Percentiles rank a stretch among this genome's conserved stretches.
These are phyloP conservation scores for Chloroceryle aenea DNA, from an alignment of 2,113 vertebrate species.

Conservation along the genomic window DNA sequence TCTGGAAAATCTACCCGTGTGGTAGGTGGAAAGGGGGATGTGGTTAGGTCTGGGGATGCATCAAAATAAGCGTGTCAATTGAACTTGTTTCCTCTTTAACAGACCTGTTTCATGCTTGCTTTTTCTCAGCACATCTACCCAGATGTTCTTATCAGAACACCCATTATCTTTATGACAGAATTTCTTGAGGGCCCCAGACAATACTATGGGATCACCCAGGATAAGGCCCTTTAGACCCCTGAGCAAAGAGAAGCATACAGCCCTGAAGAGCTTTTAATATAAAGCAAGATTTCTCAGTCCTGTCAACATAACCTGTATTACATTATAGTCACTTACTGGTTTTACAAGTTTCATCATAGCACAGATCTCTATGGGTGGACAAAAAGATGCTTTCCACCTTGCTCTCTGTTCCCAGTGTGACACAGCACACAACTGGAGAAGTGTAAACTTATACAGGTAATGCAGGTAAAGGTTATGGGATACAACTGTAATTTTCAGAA, in stretches of 20 bases:
- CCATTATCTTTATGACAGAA: neutral
- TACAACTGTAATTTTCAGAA: neutral
- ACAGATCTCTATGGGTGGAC: neutral
- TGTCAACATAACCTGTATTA: neutral
- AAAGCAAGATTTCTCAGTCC: neutral
- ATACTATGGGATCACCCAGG: accelerated
- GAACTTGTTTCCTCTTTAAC: neutral
- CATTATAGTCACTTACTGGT: neutral
- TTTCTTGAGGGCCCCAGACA: neutral
- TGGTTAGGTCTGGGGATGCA: neutral
- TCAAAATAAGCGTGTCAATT: neutral
- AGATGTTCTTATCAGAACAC: neutral
- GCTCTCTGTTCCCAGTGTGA: neutral
- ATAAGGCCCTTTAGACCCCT: neutral
- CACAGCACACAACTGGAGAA: neutral
- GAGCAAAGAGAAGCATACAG: neutral
- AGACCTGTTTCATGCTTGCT: neutral
- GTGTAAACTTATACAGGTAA: neutral
- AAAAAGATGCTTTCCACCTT: neutral
- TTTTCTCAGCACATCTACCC: neutral
- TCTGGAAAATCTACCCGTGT: neutral
- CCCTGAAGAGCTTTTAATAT: neutral
- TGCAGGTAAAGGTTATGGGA: neutral
- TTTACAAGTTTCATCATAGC: neutral
- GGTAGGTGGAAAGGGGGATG: neutral